Percentiles rank a stretch among this genome's conserved stretches.
These are phyloP conservation scores for Cheirogaleus major DNA, from an alignment of 2,797 vertebrate species.

Conservation along the genomic window DNA sequence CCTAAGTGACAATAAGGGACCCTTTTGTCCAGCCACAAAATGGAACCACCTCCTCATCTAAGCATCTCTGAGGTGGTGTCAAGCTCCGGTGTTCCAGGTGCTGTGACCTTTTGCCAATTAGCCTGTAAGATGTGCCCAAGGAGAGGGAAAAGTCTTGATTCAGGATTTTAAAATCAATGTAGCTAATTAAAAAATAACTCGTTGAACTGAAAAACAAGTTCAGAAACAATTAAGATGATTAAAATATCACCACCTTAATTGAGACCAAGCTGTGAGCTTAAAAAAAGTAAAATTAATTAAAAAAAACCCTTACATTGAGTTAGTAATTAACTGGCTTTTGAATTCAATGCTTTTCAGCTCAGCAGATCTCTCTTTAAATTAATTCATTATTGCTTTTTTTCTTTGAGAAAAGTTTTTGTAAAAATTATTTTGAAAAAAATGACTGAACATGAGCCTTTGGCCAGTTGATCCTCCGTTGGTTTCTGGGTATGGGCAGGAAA, in stretches of 20 bases:
- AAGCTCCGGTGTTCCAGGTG: rapidly evolving
- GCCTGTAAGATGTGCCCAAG: neutral
- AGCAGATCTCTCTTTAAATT: slow-evolving; percentile 49
- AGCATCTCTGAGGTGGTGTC: neutral
- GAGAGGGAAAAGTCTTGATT: slow-evolving; percentile 8
- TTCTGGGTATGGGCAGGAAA: neutral
- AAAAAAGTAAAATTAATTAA: slow-evolving; percentile 70
- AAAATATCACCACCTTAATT: slow-evolving; percentile 73
- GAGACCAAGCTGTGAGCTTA: slow-evolving; percentile 65
- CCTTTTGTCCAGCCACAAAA: neutral
- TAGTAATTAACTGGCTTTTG: slow-evolving; percentile 67
- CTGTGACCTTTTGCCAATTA: neutral
- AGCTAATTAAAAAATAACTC: slow-evolving; percentile 75
- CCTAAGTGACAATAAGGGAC: neutral
- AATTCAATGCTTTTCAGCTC: slow-evolving; percentile 37
- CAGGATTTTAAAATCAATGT: slow-evolving; percentile 51
- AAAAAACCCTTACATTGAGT: neutral
- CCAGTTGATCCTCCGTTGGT: neutral
- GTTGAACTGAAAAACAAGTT: slow-evolving; percentile 66
- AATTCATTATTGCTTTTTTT: slow-evolving; percentile 25
- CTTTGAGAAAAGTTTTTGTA: slow-evolving; percentile 34
- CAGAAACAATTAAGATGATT: slow-evolving; percentile 73
- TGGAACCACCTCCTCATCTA: neutral
- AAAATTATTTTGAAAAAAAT: slow-evolving; percentile 44
- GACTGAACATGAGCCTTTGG: neutral